Conservation (phyloP, 2,113 vertebrate genomes). For the Nettapus auritus region DNA sequence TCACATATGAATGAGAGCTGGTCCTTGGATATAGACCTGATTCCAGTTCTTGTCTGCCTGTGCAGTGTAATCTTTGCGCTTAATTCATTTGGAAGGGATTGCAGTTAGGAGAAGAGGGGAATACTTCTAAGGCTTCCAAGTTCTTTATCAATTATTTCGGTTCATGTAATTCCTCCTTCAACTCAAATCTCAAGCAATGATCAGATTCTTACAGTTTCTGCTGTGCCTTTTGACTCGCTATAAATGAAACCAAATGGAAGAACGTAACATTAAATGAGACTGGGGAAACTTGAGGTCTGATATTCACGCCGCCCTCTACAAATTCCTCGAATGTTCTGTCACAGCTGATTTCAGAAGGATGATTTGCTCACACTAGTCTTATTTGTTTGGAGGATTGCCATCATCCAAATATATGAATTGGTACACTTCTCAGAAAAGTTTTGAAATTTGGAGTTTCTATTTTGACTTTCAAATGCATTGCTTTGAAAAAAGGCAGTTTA, state of each 20-base stretch:
- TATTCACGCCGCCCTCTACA: background rate
- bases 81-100: background rate
- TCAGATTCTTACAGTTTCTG: background rate
- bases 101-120: background rate
- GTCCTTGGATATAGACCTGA: background rate
- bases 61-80: accelerated
- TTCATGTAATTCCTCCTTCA: background rate
- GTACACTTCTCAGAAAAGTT: background rate
- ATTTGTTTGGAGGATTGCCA: background rate
- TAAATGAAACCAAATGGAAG: background rate
- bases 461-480: slow-evolving; percentile 22
- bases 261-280: background rate
- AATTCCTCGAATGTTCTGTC: background rate
- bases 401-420: background rate
- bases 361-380: background rate
- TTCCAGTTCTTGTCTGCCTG: background rate
- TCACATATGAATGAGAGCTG: background rate
- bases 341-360: background rate
- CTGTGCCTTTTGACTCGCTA: background rate
- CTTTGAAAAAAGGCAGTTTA: slow-evolving; percentile 14
- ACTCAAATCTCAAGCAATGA: background rate
- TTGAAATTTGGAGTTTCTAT: background rate
- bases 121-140: background rate
- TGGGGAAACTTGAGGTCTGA: background rate
- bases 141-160: background rate